Percentiles rank a stretch among this genome's conserved stretches.
Evolutionary conservation across 2,113 vertebrate genomes (phyloP).

Genomic region (Martes martes): DNA sequence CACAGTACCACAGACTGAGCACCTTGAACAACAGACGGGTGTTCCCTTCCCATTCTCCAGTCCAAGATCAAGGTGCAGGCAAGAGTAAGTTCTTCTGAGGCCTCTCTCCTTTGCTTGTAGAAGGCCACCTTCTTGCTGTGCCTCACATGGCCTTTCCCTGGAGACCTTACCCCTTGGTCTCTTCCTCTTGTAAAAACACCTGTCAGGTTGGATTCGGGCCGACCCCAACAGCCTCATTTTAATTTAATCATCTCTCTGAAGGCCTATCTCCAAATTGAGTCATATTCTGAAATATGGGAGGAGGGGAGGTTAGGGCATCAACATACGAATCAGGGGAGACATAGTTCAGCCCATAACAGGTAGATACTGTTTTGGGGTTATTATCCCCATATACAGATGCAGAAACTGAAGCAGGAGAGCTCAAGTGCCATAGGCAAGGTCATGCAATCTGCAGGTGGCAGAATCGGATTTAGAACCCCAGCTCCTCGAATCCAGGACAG

Average conservation of each 20-base stretch:
- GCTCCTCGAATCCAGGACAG: neutral
- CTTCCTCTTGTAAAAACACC: neutral
- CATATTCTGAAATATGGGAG: neutral
- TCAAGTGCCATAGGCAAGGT: neutral
- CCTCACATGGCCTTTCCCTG: neutral
- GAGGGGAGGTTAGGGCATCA: neutral
- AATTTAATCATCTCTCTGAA: neutral
- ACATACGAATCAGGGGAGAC: neutral
- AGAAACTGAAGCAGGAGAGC: neutral
- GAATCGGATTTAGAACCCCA: neutral
- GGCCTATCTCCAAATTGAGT: neutral
- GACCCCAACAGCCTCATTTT: neutral
- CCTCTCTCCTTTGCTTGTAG: neutral
- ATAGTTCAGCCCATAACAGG: neutral
- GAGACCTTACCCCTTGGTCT: neutral
- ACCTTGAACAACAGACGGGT: neutral
- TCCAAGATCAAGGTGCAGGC: neutral
- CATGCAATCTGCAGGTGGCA: neutral
- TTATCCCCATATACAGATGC: neutral
- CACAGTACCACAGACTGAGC: accelerated
- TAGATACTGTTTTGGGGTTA: neutral
- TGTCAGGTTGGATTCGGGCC: neutral
- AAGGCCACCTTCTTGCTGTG: neutral
- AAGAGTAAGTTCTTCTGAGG: neutral
- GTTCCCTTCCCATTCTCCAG: neutral